These are phyloP conservation scores for Anagyrus pseudococci DNA, from an alignment of 2,888 invertebrate genomes.

Conservation along the genomic window DNA sequence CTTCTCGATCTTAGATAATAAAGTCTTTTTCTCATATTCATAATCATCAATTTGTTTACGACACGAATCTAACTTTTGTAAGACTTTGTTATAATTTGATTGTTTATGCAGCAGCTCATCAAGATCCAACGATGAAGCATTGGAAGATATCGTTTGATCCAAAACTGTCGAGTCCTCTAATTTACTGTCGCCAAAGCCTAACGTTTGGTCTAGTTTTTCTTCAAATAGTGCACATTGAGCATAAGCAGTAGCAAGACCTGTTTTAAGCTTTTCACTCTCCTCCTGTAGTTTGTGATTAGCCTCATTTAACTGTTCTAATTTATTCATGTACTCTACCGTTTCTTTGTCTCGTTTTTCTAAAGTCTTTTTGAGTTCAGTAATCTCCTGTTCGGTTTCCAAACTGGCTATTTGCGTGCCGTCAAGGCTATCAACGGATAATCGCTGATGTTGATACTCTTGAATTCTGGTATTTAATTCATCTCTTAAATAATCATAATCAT, in stretches of 20 bases:
- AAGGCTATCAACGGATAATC: conserved; percentile 12
- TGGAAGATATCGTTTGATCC: conserved; percentile 15
- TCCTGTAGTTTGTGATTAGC: conserved; percentile 45
- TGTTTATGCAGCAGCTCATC: conserved; percentile 42
- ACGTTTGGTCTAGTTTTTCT: conserved; percentile 50
- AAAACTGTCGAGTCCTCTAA: conserved; percentile 37
- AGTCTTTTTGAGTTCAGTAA: conserved; percentile 41
- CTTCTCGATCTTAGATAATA: conserved; percentile 34
- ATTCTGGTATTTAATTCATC: conserved; percentile 40
- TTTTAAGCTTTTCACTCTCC: conserved; percentile 51
- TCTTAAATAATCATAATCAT: conserved; percentile 53
- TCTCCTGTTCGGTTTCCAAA: conserved; percentile 44
- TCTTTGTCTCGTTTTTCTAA: conserved; percentile 47
- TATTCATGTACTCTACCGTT: conserved; percentile 40
- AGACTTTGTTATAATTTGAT: conserved; percentile 44
- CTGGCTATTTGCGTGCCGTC: conserved; percentile 30
- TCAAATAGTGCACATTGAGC: conserved; percentile 55
- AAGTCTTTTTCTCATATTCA: conserved; percentile 38
- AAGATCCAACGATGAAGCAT: conserved; percentile 33
- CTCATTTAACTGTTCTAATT: conserved; percentile 45
- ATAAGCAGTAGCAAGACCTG: conserved; percentile 54
- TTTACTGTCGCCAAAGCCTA: conserved; percentile 45
- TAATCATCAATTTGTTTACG: conserved; percentile 39
- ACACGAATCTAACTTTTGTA: conserved; percentile 44
- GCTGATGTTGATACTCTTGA: conserved; percentile 19